These are phyloP conservation scores for Ferrisia virgata DNA, from an alignment of 2,888 invertebrate genomes.

Conservation along the genomic window DNA sequence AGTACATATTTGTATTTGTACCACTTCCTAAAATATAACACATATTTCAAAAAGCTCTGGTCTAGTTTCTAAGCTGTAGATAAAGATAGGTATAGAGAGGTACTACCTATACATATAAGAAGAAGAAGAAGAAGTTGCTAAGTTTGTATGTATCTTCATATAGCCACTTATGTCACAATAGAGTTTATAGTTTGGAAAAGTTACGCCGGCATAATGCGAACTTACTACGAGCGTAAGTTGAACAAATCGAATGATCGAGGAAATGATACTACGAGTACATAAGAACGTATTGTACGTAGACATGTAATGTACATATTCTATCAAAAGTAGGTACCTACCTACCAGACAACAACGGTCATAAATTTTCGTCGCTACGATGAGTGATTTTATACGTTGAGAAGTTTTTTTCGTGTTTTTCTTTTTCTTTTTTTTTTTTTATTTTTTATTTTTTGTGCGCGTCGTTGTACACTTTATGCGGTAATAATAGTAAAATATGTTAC, in stretches of 20 bases:
- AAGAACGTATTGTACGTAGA: too few species aligned
- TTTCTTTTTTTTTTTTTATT: background rate
- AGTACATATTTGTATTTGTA: too few species aligned
- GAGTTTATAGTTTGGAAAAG: constrained; percentile 1
- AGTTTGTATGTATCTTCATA: background rate
- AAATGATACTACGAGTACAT: too few species aligned
- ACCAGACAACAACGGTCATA: background rate
- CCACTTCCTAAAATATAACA: background rate
- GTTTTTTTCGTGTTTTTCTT: background rate
- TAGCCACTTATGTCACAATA: background rate
- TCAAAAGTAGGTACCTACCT: too few species aligned
- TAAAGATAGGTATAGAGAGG: background rate
- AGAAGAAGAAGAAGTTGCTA: background rate
- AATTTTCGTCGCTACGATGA: background rate
- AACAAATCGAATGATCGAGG: background rate
- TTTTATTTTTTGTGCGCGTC: too few species aligned
- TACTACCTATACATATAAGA: too few species aligned
- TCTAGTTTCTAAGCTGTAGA: background rate
- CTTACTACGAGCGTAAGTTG: background rate
- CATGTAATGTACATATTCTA: background rate
- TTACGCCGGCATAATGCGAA: background rate
- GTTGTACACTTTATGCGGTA: too few species aligned
- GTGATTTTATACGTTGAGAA: background rate
- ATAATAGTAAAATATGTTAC: too few species aligned
- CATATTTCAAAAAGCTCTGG: background rate